These are phyloP conservation scores for Calliphora vicina DNA, from an alignment of 1,140 invertebrate genomes.

Conservation along the genomic window DNA sequence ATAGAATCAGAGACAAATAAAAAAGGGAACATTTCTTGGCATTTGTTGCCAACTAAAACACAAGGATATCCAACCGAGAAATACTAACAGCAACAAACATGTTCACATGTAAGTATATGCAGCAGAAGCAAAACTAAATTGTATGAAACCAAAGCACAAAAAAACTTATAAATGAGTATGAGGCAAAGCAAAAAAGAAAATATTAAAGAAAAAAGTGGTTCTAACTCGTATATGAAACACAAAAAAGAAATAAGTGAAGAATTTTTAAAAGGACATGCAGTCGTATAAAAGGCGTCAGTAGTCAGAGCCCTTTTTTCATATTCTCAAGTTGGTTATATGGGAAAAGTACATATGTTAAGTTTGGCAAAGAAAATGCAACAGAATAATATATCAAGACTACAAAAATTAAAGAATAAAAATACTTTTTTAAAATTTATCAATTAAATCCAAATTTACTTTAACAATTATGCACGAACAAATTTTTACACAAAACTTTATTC, in stretches of 20 bases:
- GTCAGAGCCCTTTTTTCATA: neutral
- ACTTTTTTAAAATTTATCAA: too few relatives aligned
- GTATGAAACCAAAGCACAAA: neutral
- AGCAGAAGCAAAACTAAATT: neutral
- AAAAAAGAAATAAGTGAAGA: neutral
- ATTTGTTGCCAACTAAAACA: slow-evolving; percentile 9
- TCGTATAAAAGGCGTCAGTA: neutral
- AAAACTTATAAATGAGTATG: neutral
- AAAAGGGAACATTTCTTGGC: slow-evolving; percentile 32
- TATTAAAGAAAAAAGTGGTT: neutral
- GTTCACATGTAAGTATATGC: neutral
- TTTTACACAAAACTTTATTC: too few relatives aligned
- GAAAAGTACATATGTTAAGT: too few relatives aligned
- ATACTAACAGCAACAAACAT: neutral
- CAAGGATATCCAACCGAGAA: slow-evolving; percentile 13
- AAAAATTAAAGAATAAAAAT: too few relatives aligned
- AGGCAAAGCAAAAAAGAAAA: neutral
- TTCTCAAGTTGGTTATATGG: too few relatives aligned
- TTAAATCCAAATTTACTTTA: too few relatives aligned
- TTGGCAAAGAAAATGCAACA: too few relatives aligned
- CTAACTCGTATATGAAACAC: neutral
- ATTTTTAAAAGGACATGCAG: neutral
- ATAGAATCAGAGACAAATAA: neutral
- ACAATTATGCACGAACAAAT: too few relatives aligned
- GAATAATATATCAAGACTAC: too few relatives aligned